Base-by-base conservation (phyloP, 2,888 invertebrate genomes). In the Caenorhabditis sinica region DNA sequence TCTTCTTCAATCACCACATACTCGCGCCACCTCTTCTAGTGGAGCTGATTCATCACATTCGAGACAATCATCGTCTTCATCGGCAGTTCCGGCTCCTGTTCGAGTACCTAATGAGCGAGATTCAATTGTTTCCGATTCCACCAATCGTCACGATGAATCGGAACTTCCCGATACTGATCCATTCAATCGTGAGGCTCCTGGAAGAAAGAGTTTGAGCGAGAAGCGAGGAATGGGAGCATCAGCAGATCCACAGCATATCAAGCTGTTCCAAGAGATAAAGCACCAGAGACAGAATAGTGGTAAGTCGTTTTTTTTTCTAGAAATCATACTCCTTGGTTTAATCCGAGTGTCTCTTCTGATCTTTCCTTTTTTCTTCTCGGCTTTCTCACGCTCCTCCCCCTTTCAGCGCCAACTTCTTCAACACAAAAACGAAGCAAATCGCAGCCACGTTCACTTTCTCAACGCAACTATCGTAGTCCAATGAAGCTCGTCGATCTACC, bases 141-240 rank as follows among this genome's bases (percentile, higher is more conserved):
- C 74, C 8, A 68, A 53, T 56, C 58, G 80, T 63, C 71, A 81
- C 25, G 83, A 86, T 36, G 87, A 86, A 28, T 56, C 76, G 11
- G 82, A 87, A 9, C 40, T 83, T 28, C 69, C 71, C 5, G 77
- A 65, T 1, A 36, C 79, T 20, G 91, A 91, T 68, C 83, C 90
- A 11, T 95, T 95, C 92, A 96, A 96, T 61, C 95, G 99, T 36
- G 98, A 98, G 93, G 97, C 97, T 0, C 95, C 98, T 87, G 98
- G 97, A 0, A 94, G 98, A 36, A 97, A 97, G 93, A 98, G 97
- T 93, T 97, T 99, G 96, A 98, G 98, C 0, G 98, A 99, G 94
- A 99, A 99, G 97, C 97, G 94, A 28, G 91, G 90, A 74, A 85
- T 88, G 77, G 89, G 88, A 17, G 85, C 87, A 17, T 72, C 82